These are phyloP conservation scores for Leptinotarsa rubiginosa DNA, from an alignment of 2,888 invertebrate species.

Conservation along the genomic window DNA sequence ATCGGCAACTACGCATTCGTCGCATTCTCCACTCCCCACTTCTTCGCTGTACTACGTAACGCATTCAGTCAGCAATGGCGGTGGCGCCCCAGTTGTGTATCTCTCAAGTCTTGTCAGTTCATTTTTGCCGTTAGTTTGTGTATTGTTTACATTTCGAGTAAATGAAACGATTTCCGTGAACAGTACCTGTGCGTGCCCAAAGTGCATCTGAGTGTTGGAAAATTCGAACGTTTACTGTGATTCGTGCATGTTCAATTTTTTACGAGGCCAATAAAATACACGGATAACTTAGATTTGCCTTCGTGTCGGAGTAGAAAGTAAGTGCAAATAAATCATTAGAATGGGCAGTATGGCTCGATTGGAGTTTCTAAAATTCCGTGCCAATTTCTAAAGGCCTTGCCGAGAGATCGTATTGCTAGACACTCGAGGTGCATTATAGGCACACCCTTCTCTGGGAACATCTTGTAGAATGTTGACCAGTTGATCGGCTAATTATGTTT, in stretches of 20 bases:
- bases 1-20: conserved; percentile 25
- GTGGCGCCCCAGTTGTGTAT: conserved; percentile 58
- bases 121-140: conserved; percentile 41
- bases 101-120: conserved; percentile 42
- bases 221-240: conserved; percentile 8
- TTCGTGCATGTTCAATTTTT: conserved; percentile 28
- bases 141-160: conserved; percentile 37
- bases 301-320: conserved; percentile 49
- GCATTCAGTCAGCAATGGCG: conserved; percentile 46
- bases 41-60: conserved; percentile 13
- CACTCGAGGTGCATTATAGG: neutral
- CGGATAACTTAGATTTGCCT: conserved; percentile 35
- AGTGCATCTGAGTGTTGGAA: conserved; percentile 35
- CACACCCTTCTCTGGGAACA: conserved; percentile 6
- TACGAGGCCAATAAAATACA: conserved; percentile 27
- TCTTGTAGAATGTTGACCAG: conserved; percentile 15
- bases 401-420: neutral
- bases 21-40: conserved; percentile 34
- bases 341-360: conserved; percentile 19
- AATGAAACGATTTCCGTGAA: conserved; percentile 27
- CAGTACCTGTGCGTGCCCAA: conserved; percentile 32
- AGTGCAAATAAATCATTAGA: conserved; percentile 40
- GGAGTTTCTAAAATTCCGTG: conserved; percentile 28
- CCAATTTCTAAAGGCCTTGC: conserved; percentile 33
- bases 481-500: neutral